phyloP scores from a whole-genome alignment of 2,888 invertebrate species.

The Buathra laborator region DNA sequence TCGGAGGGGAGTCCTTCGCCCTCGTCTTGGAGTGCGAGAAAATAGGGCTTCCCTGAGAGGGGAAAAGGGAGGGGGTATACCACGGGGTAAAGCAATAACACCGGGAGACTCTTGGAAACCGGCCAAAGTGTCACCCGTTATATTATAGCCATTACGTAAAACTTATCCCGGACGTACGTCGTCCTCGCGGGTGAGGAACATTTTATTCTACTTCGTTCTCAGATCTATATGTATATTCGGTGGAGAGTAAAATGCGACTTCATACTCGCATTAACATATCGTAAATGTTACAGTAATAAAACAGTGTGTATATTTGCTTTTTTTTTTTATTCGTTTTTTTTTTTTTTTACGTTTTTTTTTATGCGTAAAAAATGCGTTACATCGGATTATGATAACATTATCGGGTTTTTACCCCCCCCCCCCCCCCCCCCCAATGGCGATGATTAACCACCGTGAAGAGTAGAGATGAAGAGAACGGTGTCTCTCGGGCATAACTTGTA shows the following conservation, averaged over 20 bases:
- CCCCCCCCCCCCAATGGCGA: not conserved
- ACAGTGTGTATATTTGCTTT: not conserved
- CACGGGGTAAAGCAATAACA: constrained; percentile 76
- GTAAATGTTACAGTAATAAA: not conserved
- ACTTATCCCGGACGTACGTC: constrained; percentile 77
- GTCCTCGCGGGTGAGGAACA: constrained; percentile 70
- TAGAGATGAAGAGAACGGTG: constrained; percentile 93
- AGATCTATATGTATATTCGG: not conserved
- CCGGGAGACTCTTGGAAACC: constrained; percentile 77
- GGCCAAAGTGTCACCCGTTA: constrained; percentile 80
- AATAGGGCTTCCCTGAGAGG: constrained; percentile 23
- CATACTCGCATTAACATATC: constrained; percentile 12
- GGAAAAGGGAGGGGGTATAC: not conserved
- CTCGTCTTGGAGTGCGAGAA: constrained; percentile 35
- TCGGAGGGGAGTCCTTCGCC: constrained; percentile 27
- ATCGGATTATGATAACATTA: constrained; percentile 10
- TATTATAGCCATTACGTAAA: constrained; percentile 80
- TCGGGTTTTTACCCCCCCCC: not conserved
- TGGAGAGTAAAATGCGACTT: constrained; percentile 7
- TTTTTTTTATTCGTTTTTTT: not conserved
- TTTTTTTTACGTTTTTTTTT: not conserved
- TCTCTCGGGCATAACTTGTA: constrained; percentile 90
- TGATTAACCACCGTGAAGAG: constrained; percentile 92
- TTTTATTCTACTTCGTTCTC: constrained; percentile 74
- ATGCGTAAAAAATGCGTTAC: constrained; percentile 21